Conservation (phyloP, 1,140 invertebrate species). For the Euglossa dilemma region DNA sequence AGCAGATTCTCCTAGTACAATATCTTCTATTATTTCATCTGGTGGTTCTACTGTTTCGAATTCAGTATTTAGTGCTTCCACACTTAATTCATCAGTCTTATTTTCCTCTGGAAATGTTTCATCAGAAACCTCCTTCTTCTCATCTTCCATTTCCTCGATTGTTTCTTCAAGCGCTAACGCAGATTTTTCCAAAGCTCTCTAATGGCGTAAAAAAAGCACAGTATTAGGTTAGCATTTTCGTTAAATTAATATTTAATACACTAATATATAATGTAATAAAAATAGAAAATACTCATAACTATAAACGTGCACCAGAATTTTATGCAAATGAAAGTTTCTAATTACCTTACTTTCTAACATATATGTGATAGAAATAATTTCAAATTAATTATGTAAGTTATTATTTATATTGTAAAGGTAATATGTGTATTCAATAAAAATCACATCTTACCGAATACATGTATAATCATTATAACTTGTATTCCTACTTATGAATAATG, state of each 20-base stretch:
- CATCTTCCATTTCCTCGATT: slow-evolving; percentile 74
- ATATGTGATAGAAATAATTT: not conserved
- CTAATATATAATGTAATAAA: not conserved
- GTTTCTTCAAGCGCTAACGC: slow-evolving; percentile 65
- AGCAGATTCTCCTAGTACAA: not conserved
- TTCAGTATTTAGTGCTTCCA: slow-evolving; percentile 33
- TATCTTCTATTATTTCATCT: slow-evolving; percentile 19
- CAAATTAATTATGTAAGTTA: not conserved
- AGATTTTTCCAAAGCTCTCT: slow-evolving; percentile 73
- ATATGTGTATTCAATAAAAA: not conserved
- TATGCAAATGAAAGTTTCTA: slow-evolving; percentile 7
- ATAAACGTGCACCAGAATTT: slow-evolving; percentile 31
- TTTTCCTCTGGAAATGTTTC: slow-evolving; percentile 77
- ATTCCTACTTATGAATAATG: not conserved
- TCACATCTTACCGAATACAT: not conserved
- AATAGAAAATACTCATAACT: not conserved
- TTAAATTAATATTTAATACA: not conserved
- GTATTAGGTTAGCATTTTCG: slow-evolving; percentile 13
- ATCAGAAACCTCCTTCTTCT: slow-evolving; percentile 66
- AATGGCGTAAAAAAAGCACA: slow-evolving; percentile 39
- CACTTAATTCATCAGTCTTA: slow-evolving; percentile 75
- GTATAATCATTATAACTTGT: not conserved
- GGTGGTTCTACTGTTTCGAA: not conserved
- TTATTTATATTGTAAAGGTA: not conserved
- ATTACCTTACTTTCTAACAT: slow-evolving; percentile 1